Evolutionary conservation across 2,888 invertebrate genomes (phyloP), one percentile per base, ranked within the genome.

Genomic region (Drosophila ustulata): DNA sequence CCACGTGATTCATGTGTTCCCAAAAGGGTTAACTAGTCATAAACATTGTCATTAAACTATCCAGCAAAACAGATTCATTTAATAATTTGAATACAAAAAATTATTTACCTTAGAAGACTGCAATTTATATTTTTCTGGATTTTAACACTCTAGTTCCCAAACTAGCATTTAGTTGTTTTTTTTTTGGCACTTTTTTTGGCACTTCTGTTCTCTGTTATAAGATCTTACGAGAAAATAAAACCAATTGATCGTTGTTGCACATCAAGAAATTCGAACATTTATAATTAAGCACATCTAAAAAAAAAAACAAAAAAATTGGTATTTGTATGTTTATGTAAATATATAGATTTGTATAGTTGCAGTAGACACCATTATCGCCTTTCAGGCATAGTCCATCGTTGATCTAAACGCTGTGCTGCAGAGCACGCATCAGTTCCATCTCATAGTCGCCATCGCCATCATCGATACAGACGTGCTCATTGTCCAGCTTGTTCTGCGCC

Each of bases 211-310:
- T 18, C 4, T 0, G 28, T 4, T 28, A 1, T 28, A 28, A 32
- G 8, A 32, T 39, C 13, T 39, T 39, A 13, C 28, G 1, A 5
- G 5, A 5, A 39, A 39, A 7, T 39, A 13, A 39, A 39, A 39
- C 6, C 32, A 25, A 13, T 7, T 25, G 2, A 28, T 37, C 3
- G 6, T 55, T 30, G 34, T 58, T 64, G 18, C 52, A 81, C 80
- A 81, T 70, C 81, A 79, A 82, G 86, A 81, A 53, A 51, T 71
- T 79, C 41, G 43, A 75, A 71, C 69, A 75, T 79, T 85, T 63
- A 32, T 79, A 80, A 67, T 86, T 72, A 66, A 82, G 75, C 75
- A 88, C 79, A 81, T 66, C 51, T 61, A 77, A 58, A 64, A 64
- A 72, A 70, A 78, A 72, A 67, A 66, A 80, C 64, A 50, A 63